Conservation (phyloP, 2,888 invertebrate species). For the Drosophila neutralis region DNA sequence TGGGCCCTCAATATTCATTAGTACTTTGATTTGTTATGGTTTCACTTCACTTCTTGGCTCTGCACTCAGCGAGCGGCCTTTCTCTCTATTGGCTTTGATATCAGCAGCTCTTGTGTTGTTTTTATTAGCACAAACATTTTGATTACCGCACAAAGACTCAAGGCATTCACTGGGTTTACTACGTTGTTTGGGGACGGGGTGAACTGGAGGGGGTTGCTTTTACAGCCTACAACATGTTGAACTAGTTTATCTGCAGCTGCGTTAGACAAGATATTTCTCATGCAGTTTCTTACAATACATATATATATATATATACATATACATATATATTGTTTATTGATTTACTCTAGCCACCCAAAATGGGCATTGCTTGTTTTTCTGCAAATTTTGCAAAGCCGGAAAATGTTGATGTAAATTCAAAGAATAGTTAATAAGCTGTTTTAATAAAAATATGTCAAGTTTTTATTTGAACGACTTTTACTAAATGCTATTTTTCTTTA, state of each 20-base stretch:
- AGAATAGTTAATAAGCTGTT: not conserved
- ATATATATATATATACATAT: not conserved
- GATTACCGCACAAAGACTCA: slow-evolving; percentile 55
- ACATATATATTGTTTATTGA: slow-evolving; percentile 12
- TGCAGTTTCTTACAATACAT: slow-evolving; percentile 25
- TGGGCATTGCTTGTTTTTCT: slow-evolving; percentile 17
- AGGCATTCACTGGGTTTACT: not conserved
- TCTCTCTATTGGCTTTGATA: slow-evolving; percentile 38
- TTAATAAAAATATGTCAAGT: not conserved
- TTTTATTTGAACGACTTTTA: not conserved
- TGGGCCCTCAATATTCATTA: slow-evolving; percentile 78
- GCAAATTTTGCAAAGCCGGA: not conserved
- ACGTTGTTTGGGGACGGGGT: not conserved
- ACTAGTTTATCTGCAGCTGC: slow-evolving; percentile 76
- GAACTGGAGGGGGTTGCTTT: slow-evolving; percentile 2
- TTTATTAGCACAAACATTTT: slow-evolving; percentile 74
- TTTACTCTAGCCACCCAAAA: slow-evolving; percentile 11
- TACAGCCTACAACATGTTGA: slow-evolving; percentile 68
- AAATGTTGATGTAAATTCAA: not conserved
- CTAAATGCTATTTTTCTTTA: not conserved
- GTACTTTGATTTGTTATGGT: slow-evolving; percentile 79
- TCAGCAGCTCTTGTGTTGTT: slow-evolving; percentile 70
- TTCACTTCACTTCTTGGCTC: slow-evolving; percentile 55
- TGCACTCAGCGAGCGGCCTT: not conserved
- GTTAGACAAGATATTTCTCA: slow-evolving; percentile 38